These are phyloP conservation scores for Hemaris fuciformis DNA, from an alignment of 2,888 invertebrate genomes.

Conservation along the genomic window DNA sequence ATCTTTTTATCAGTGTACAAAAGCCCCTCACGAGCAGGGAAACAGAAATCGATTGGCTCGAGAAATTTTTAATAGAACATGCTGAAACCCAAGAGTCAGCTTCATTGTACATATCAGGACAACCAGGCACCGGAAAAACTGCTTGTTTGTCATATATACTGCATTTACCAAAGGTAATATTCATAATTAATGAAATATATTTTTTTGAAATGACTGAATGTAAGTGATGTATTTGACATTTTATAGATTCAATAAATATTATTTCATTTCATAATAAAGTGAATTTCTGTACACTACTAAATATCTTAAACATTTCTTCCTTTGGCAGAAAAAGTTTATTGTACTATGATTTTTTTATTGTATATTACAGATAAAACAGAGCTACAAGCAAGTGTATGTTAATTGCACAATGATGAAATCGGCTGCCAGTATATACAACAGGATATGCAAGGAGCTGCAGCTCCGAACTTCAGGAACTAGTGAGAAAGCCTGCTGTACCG, in stretches of 20 bases:
- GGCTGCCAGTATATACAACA: conserved; percentile 89
- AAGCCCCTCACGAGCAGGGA: conserved; percentile 88
- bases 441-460: conserved; percentile 87
- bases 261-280: too few relatives aligned
- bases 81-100: conserved; percentile 85
- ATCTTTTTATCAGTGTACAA: background rate
- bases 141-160: conserved; percentile 91
- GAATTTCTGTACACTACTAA: too few relatives aligned
- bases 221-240: too few relatives aligned
- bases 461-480: conserved; percentile 80
- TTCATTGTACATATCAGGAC: conserved; percentile 96
- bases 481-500: conserved; percentile 84
- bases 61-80: conserved; percentile 85
- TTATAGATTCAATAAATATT: too few relatives aligned
- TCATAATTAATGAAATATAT: background rate
- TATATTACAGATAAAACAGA: conserved; percentile 69
- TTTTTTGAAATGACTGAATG: too few relatives aligned
- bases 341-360: background rate
- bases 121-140: conserved; percentile 98
- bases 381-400: conserved; percentile 85
- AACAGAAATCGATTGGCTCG: conserved; percentile 85
- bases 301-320: too few relatives aligned
- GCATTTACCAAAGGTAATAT: conserved; percentile 82
- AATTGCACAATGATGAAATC: conserved; percentile 96
- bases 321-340: too few relatives aligned